Evolutionary conservation across 2,113 vertebrate species (phyloP).

Genomic region (Plecturocebus donacophilus): DNA sequence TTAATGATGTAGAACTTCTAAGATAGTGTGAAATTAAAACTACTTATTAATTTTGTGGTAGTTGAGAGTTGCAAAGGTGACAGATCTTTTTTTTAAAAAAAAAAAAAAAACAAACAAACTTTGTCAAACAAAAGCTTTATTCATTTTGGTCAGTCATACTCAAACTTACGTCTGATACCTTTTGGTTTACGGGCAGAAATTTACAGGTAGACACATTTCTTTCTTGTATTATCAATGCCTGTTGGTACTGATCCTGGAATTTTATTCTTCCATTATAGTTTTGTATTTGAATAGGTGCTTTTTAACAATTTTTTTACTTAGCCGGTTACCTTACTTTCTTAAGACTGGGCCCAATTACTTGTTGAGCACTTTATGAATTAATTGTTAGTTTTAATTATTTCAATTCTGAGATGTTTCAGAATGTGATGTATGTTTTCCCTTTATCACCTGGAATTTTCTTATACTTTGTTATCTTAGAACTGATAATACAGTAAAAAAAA

Average conservation of each 20-base stretch:
- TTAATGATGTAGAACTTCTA: conserved; percentile 30
- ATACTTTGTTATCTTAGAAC: conserved; percentile 17
- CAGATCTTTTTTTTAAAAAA: neutral
- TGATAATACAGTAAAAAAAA: neutral
- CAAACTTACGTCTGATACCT: neutral
- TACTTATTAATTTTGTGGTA: conserved; percentile 37
- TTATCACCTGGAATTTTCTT: conserved; percentile 13
- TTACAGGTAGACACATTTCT: neutral
- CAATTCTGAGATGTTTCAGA: conserved; percentile 20
- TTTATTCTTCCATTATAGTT: conserved; percentile 36
- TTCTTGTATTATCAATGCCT: neutral
- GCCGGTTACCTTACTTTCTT: neutral
- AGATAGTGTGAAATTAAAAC: conserved; percentile 36
- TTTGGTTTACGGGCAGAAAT: conserved; percentile 20
- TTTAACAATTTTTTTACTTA: neutral
- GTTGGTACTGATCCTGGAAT: neutral
- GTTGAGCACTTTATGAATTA: conserved; percentile 31
- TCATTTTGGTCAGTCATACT: neutral
- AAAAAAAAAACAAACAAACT: neutral
- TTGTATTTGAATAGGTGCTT: conserved; percentile 7
- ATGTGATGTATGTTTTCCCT: neutral
- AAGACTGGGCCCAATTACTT: neutral
- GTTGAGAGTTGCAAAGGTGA: conserved; percentile 8
- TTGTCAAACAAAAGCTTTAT: conserved; percentile 23
- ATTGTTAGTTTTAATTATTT: conserved; percentile 38